These are phyloP conservation scores for Caerostris darwini DNA, from an alignment of 1,140 invertebrate species.

Conservation along the genomic window DNA sequence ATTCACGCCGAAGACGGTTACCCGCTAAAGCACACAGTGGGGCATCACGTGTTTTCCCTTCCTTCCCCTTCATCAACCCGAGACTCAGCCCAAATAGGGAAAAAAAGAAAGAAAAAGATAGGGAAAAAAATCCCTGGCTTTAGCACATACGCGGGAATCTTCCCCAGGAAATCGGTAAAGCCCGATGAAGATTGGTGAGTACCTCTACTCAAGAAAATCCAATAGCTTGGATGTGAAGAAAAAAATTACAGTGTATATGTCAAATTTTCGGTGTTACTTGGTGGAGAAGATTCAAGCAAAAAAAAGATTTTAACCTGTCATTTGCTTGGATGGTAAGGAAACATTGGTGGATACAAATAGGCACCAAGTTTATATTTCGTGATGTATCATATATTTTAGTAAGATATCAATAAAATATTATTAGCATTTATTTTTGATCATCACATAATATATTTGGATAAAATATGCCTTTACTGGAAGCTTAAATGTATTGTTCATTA, in stretches of 20 bases:
- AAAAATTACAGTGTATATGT: background rate
- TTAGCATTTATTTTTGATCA: no score
- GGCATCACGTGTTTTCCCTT: background rate
- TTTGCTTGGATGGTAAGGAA: no score
- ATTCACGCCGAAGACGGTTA: background rate
- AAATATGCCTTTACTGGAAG: no score
- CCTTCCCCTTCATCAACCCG: background rate
- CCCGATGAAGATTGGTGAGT: background rate
- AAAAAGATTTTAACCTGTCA: background rate
- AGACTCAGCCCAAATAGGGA: background rate
- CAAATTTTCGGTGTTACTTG: background rate
- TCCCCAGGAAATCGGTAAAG: constrained; percentile 10
- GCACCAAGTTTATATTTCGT: no score
- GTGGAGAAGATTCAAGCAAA: background rate
- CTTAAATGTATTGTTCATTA: no score
- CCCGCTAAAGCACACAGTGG: background rate
- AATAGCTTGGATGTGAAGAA: background rate
- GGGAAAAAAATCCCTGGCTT: background rate
- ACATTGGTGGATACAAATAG: no score
- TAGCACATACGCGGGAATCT: background rate
- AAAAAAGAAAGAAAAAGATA: background rate
- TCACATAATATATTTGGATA: no score
- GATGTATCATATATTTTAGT: no score
- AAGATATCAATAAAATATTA: no score
- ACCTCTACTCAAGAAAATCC: constrained; percentile 32